Evolutionary conservation across 2,797 vertebrate species (phyloP).

Genomic region (Neomorphus geoffroyi): DNA sequence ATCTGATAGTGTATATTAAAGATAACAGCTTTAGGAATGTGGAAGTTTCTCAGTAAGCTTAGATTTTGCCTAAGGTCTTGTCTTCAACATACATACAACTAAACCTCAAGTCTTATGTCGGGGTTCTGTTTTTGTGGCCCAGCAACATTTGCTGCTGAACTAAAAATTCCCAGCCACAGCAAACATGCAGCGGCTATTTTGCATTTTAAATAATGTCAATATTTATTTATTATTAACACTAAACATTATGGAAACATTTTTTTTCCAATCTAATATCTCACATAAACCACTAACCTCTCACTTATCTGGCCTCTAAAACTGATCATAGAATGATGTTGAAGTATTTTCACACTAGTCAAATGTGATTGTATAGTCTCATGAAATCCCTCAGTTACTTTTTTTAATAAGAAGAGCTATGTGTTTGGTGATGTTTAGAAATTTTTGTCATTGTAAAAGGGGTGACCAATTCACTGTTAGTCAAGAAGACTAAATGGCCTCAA

Average conservation of each 20-base stretch:
- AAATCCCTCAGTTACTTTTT: neutral
- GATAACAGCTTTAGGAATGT: neutral
- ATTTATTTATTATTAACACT: neutral
- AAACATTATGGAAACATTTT: neutral
- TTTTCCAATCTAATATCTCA: neutral
- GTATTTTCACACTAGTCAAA: neutral
- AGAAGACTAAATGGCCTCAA: neutral
- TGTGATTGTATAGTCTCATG: neutral
- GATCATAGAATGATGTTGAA: neutral
- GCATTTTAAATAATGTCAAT: neutral
- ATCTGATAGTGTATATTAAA: neutral
- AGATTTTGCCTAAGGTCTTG: neutral
- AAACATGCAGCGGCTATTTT: neutral
- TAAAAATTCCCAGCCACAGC: neutral
- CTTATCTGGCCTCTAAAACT: neutral
- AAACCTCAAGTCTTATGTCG: neutral
- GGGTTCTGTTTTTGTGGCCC: neutral
- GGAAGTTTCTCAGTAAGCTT: conserved; percentile 10
- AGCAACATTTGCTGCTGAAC: neutral
- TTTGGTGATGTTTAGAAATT: neutral
- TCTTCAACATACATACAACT: neutral
- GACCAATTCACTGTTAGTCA: neutral
- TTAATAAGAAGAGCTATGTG: neutral
- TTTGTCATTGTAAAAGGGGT: neutral
- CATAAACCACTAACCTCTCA: neutral